Percentiles rank a stretch among this genome's conserved stretches.
Conservation (phyloP, 1,140 invertebrate genomes). For the Diorhabda elongata region DNA sequence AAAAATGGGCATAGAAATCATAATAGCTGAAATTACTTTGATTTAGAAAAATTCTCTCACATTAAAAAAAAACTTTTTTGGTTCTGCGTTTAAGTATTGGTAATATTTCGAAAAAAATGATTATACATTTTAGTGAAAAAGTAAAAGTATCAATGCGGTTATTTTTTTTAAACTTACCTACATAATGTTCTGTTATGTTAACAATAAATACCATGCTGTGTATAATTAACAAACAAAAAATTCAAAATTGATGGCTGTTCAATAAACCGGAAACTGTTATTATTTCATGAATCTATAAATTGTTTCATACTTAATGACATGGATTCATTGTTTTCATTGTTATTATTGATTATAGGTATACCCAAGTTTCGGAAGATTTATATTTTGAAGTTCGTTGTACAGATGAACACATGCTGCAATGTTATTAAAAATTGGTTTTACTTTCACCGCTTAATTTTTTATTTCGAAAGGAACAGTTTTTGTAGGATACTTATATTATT, state of each 20-base stretch:
- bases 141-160: no score
- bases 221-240: background rate
- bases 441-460: background rate
- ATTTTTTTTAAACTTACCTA: no score
- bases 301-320: background rate
- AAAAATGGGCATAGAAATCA: no score
- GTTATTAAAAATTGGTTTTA: slow-evolving; percentile 8
- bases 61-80: no score
- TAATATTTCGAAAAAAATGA: no score
- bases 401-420: background rate
- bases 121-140: no score
- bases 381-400: slow-evolving; percentile 3
- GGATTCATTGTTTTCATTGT: background rate
- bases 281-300: slow-evolving; percentile 6
- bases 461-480: no score
- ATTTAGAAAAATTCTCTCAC: no score
- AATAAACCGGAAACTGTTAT: slow-evolving; percentile 8
- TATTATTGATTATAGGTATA: slow-evolving; percentile 9
- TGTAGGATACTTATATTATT: no score
- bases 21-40: no score
- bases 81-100: no score
- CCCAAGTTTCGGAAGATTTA: slow-evolving; percentile 3
- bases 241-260: slow-evolving; percentile 13
- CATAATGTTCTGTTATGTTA: background rate
- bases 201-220: background rate